These are phyloP conservation scores for Carassius auratus DNA, from an alignment of 2,113 vertebrate genomes.

Conservation along the genomic window DNA sequence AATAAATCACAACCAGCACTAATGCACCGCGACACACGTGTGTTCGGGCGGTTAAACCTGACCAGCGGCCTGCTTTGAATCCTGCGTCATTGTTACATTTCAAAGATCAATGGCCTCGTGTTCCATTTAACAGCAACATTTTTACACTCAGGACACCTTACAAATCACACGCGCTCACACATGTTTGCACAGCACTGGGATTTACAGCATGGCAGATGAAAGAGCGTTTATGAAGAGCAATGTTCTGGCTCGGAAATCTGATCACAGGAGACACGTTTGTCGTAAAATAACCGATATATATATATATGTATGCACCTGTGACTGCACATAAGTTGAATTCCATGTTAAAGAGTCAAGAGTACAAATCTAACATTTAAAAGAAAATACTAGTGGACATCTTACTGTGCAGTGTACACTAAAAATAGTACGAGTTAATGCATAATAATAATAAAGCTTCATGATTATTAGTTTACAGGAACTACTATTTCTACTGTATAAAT, in stretches of 20 bases:
- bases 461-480: too few relatives aligned
- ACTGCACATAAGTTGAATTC: not conserved
- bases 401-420: not conserved
- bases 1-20: not conserved
- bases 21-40: not conserved
- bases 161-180: not conserved
- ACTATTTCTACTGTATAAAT: too few relatives aligned
- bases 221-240: not conserved
- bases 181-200: not conserved
- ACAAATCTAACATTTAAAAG: not conserved
- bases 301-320: not conserved
- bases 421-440: not conserved
- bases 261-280: not conserved
- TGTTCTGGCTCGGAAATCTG: not conserved
- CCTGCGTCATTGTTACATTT: not conserved
- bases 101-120: not conserved
- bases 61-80: not conserved
- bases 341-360: not conserved
- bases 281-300: not conserved
- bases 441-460: too few relatives aligned
- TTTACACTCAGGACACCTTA: not conserved
- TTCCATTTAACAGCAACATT: not conserved
- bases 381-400: not conserved
- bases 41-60: not conserved
- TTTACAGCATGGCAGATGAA: not conserved